Conservation (phyloP, 2,797 vertebrate genomes). For the Hephaestus fuliginosus region DNA sequence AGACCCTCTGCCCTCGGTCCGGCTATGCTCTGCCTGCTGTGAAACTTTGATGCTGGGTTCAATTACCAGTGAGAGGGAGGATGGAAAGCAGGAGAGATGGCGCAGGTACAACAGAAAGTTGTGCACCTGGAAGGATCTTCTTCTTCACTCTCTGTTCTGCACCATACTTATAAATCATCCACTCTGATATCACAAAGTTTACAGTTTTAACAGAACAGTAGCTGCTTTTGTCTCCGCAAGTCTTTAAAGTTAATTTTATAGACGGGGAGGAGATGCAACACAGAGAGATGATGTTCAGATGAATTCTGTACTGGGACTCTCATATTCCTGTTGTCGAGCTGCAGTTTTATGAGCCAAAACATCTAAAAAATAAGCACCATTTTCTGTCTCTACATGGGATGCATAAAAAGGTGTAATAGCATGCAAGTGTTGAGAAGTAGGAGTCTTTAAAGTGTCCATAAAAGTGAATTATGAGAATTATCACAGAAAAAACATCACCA, state of each 20-base stretch:
- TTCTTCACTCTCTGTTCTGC: neutral
- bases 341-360: neutral
- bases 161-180: slow-evolving; percentile 8
- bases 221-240: slow-evolving; percentile 55
- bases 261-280: neutral
- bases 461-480: neutral
- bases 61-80: slow-evolving; percentile 46
- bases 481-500: neutral
- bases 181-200: slow-evolving; percentile 33
- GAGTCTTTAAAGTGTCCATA: neutral
- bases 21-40: slow-evolving; percentile 56
- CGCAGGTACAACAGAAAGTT: slow-evolving; percentile 20
- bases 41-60: slow-evolving; percentile 69
- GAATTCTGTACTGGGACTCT: neutral
- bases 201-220: slow-evolving; percentile 47
- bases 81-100: neutral
- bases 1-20: slow-evolving; percentile 5
- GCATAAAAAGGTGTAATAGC: too few relatives aligned
- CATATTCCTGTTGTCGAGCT: neutral
- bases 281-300: neutral
- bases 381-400: neutral
- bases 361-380: neutral
- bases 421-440: neutral
- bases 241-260: too few relatives aligned
- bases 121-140: neutral